phyloP scores from a whole-genome alignment of 2,113 vertebrate species.

The Tachysurus fulvidraco region DNA sequence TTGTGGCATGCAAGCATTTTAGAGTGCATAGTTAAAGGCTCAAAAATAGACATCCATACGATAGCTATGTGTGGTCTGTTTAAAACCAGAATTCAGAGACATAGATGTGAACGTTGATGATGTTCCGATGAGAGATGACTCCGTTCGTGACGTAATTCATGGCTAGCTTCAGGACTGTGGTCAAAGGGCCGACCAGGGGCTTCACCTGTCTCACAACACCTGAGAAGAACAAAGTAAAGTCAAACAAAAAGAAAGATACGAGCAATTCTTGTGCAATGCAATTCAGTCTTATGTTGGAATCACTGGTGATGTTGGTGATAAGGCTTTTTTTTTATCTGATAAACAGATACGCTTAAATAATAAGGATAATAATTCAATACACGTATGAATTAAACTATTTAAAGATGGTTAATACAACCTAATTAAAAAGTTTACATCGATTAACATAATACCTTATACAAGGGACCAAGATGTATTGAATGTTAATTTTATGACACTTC shows the following conservation, averaged over 20 bases:
- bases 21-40: conserved; percentile 27
- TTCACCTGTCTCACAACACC: conserved; percentile 92
- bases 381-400: background rate
- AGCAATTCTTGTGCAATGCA: background rate
- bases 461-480: background rate
- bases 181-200: conserved; percentile 83
- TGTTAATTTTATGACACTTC: background rate
- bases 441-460: background rate
- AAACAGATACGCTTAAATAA: background rate
- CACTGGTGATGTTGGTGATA: background rate
- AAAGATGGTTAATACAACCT: background rate
- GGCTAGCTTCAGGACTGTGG: conserved; percentile 84
- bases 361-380: background rate
- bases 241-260: background rate
- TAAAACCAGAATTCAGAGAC: conserved; percentile 97
- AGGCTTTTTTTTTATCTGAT: background rate
- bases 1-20: conserved; percentile 31
- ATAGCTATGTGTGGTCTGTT: conserved; percentile 45
- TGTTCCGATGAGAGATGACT: conserved; percentile 84
- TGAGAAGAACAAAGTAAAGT: conserved; percentile 63
- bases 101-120: conserved; percentile 89
- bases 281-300: background rate
- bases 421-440: background rate
- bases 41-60: conserved; percentile 40
- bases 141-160: conserved; percentile 87